phyloP scores from a whole-genome alignment of 2,113 vertebrate species.

The Ranitomeya variabilis region DNA sequence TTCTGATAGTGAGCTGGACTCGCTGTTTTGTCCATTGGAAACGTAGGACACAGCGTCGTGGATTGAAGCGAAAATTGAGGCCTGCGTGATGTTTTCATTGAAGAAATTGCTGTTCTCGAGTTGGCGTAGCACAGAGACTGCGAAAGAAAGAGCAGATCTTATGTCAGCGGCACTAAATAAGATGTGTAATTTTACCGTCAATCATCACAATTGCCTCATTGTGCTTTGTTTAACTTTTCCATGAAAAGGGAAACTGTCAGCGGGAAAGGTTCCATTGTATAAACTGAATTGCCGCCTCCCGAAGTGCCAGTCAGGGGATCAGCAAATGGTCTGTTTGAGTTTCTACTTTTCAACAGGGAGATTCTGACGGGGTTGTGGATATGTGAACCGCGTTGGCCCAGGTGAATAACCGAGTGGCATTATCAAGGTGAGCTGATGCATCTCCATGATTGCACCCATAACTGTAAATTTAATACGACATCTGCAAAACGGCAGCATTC shows the following conservation, averaged over 20 bases:
- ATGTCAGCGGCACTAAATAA: not conserved
- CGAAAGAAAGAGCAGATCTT: not conserved
- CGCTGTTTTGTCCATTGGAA: slow-evolving; percentile 48
- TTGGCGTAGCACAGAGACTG: slow-evolving; percentile 77
- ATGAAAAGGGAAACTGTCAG: not conserved
- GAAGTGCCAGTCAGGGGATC: too few species aligned
- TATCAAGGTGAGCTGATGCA: not conserved
- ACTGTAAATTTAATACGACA: not conserved
- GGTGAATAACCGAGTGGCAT: not conserved
- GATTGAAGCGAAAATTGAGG: slow-evolving; percentile 81
- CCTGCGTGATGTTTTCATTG: slow-evolving; percentile 79
- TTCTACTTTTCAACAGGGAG: too few species aligned
- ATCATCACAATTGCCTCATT: not conserved
- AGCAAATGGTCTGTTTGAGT: too few species aligned
- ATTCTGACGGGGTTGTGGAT: too few species aligned
- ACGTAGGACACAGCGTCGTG: slow-evolving; percentile 79
- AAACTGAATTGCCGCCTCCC: too few species aligned
- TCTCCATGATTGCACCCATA: not conserved
- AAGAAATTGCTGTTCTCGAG: slow-evolving; percentile 86
- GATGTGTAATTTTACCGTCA: not conserved
- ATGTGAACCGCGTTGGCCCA: not conserved
- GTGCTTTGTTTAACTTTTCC: not conserved
- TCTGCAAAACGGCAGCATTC: not conserved
- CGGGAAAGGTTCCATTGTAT: too few species aligned
- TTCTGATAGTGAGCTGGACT: slow-evolving; percentile 40